These are phyloP conservation scores for Gymnarchus niloticus DNA, from an alignment of 2,113 vertebrate genomes.

Conservation along the genomic window DNA sequence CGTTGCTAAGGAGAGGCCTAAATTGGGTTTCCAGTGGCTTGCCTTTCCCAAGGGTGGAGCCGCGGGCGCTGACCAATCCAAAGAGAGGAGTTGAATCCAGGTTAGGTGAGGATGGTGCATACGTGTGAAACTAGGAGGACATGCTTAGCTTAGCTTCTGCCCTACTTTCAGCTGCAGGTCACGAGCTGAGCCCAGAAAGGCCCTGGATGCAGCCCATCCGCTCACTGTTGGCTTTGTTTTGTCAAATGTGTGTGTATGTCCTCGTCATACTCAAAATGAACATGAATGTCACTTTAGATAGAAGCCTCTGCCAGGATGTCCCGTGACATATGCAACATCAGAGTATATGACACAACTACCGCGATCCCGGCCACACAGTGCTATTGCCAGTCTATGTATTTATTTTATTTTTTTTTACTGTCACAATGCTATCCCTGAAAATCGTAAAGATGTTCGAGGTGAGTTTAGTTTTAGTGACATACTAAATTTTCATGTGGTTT, in stretches of 20 bases:
- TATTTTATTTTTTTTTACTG: background rate
- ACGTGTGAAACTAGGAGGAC: slow-evolving; percentile 21
- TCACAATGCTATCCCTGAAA: background rate
- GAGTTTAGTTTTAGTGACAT: background rate
- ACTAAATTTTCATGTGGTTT: too few species aligned
- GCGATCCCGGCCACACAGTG: background rate
- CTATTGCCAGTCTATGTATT: background rate
- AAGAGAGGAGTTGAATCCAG: slow-evolving; percentile 27
- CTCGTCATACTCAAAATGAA: background rate
- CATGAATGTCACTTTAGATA: background rate
- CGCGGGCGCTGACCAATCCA: slow-evolving; percentile 20
- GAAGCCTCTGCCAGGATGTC: background rate
- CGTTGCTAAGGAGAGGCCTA: slow-evolving; percentile 42
- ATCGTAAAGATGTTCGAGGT: background rate
- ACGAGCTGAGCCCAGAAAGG: background rate
- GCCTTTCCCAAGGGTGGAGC: slow-evolving; percentile 31
- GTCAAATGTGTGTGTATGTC: background rate
- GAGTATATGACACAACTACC: background rate
- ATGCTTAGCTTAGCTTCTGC: slow-evolving; percentile 20
- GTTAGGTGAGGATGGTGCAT: slow-evolving; percentile 19
- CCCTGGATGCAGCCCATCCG: background rate
- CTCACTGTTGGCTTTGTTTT: background rate
- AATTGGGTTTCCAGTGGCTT: slow-evolving; percentile 29
- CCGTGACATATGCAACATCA: background rate
- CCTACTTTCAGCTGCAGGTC: slow-evolving; percentile 31